phyloP scores from a whole-genome alignment of 2,797 vertebrate genomes.

The Melanotaenia boesemani region DNA sequence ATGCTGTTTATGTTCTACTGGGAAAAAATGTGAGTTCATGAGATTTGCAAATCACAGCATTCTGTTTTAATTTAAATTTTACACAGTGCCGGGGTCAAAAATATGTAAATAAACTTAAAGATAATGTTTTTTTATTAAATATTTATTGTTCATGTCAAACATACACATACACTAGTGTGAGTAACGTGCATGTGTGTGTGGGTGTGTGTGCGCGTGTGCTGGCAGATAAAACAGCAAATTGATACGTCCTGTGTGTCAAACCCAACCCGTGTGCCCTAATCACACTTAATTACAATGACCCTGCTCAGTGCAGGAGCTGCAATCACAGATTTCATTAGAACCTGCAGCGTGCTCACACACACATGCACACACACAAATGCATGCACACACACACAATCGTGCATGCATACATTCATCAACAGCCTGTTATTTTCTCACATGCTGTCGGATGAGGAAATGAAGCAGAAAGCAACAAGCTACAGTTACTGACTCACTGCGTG shows the following conservation, averaged over 20 bases:
- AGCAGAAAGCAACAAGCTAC: conserved; percentile 41
- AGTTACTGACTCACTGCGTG: neutral
- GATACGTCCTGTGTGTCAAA: neutral
- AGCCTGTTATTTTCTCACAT: conserved; percentile 10
- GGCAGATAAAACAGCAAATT: no score
- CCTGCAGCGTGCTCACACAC: conserved; percentile 7
- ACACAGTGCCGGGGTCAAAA: no score
- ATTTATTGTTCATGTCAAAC: no score
- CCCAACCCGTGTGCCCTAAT: conserved; percentile 11
- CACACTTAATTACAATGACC: conserved; percentile 5
- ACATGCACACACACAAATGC: conserved; percentile 5
- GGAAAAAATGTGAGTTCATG: no score
- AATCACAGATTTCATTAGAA: conserved; percentile 53
- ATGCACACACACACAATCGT: neutral
- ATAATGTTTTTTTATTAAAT: no score
- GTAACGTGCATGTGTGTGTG: no score
- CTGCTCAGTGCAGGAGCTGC: conserved; percentile 7
- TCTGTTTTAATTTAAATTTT: no score
- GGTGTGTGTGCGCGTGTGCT: no score
- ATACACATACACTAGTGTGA: no score
- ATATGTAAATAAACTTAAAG: no score
- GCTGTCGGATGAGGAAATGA: conserved; percentile 36
- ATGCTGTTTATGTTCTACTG: no score
- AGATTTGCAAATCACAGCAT: no score
- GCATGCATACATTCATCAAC: conserved; percentile 1